These are phyloP conservation scores for Gryllus longicercus DNA, from an alignment of 2,888 invertebrate species.

Conservation along the genomic window DNA sequence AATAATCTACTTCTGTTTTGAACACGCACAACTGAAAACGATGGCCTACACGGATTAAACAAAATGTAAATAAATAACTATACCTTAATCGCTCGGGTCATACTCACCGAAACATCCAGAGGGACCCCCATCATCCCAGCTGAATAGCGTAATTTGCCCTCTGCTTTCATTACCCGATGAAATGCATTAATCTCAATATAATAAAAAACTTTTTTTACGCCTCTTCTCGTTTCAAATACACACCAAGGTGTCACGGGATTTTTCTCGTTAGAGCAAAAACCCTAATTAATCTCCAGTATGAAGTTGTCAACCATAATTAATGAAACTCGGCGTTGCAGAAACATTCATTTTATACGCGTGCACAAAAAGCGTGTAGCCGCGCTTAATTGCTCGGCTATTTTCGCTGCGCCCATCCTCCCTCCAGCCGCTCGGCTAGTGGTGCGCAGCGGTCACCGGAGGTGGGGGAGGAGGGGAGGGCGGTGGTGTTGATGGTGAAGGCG, in stretches of 20 bases:
- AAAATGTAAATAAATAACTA: too few relatives aligned
- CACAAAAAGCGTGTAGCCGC: not conserved
- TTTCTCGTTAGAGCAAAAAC: not conserved
- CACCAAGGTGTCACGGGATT: not conserved
- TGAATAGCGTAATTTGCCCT: not conserved
- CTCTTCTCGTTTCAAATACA: not conserved
- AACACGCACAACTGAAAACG: too few relatives aligned
- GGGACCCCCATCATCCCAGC: too few relatives aligned
- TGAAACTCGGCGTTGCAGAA: not conserved
- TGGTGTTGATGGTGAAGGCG: too few relatives aligned
- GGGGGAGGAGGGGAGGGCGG: too few relatives aligned
- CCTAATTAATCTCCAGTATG: constrained; percentile 17
- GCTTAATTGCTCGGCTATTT: constrained; percentile 1
- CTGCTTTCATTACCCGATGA: not conserved
- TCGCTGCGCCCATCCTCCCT: not conserved
- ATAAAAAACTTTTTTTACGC: not conserved
- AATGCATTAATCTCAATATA: constrained; percentile 1
- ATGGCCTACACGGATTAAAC: too few relatives aligned
- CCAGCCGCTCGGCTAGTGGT: too few relatives aligned
- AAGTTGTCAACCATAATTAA: constrained; percentile 10
- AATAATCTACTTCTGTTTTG: too few relatives aligned
- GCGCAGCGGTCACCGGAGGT: too few relatives aligned
- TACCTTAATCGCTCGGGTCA: too few relatives aligned
- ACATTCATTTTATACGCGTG: not conserved
- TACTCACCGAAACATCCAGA: too few relatives aligned